Percentiles rank a stretch among this genome's conserved stretches.
phyloP scores from a whole-genome alignment of 2,888 invertebrate species.

The Apoda limacodes region DNA sequence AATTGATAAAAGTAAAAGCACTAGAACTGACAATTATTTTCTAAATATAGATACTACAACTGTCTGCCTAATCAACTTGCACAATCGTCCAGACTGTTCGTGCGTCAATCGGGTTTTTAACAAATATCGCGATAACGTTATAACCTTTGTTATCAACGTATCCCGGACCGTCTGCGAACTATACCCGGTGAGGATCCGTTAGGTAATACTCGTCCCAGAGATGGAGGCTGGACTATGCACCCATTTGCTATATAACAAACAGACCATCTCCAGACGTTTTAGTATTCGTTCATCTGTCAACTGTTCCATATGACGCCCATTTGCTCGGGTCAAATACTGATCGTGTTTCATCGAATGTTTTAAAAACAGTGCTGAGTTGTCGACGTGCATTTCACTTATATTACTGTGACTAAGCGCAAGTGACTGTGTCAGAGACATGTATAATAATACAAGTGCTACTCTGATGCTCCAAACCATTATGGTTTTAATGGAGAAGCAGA shows the following conservation, averaged over 20 bases:
- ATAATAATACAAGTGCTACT: conserved; percentile 58
- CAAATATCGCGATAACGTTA: conserved; percentile 55
- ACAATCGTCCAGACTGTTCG: conserved; percentile 49
- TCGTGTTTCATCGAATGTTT: conserved; percentile 33
- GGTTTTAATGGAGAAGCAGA: conserved; percentile 62
- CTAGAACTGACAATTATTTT: too few species aligned
- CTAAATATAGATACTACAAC: too few species aligned
- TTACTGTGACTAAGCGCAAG: too few species aligned
- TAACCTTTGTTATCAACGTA: conserved; percentile 59
- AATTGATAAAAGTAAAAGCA: too few species aligned
- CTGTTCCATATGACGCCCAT: too few species aligned
- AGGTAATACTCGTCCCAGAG: conserved; percentile 28
- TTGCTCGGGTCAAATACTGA: conserved; percentile 23
- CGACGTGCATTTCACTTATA: conserved; percentile 1
- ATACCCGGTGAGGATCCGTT: conserved; percentile 46
- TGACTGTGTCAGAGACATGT: too few species aligned
- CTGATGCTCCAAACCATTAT: conserved; percentile 64
- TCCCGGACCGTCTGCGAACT: conserved; percentile 61
- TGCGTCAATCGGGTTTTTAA: conserved; percentile 62
- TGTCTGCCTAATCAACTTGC: too few species aligned
- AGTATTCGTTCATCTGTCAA: too few species aligned
- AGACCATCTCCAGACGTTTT: conserved; percentile 28
- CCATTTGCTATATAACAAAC: conserved; percentile 47
- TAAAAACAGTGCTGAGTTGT: conserved; percentile 2
- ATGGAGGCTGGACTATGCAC: conserved; percentile 36